Conservation (phyloP, 2,888 invertebrate species). For the Campoplex nolae region DNA sequence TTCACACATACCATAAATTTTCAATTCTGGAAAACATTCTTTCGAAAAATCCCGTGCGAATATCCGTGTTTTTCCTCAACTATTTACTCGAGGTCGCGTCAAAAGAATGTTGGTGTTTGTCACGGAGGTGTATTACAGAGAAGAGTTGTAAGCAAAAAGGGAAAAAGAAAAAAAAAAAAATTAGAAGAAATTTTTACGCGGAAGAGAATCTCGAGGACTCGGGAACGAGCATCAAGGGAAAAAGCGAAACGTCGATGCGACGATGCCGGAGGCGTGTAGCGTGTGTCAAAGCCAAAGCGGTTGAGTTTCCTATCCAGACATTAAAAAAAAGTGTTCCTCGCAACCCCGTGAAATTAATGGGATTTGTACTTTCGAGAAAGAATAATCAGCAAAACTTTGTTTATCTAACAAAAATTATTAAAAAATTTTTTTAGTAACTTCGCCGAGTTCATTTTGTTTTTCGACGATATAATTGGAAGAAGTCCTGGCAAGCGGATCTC, state of each 20-base stretch:
- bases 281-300: constrained; percentile 36
- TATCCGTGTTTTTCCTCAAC: constrained; percentile 77
- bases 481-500: constrained; percentile 69
- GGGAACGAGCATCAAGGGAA: constrained; percentile 35
- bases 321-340: background rate
- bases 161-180: background rate
- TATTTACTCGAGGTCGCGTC: constrained; percentile 69
- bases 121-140: constrained; percentile 65
- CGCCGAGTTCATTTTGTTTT: background rate
- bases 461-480: background rate
- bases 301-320: background rate
- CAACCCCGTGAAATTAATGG: background rate
- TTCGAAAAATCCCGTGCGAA: constrained; percentile 73
- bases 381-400: background rate
- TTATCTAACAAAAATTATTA: background rate
- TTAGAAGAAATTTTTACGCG: constrained; percentile 70
- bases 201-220: constrained; percentile 82
- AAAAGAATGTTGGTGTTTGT: constrained; percentile 80
- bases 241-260: constrained; percentile 32
- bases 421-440: no score
- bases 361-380: background rate
- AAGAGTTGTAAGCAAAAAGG: constrained; percentile 16
- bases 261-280: constrained; percentile 54
- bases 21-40: constrained; percentile 49
- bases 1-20: constrained; percentile 11